phyloP scores from a whole-genome alignment of 2,888 invertebrate species.

The Torymus aiolomorphi region DNA sequence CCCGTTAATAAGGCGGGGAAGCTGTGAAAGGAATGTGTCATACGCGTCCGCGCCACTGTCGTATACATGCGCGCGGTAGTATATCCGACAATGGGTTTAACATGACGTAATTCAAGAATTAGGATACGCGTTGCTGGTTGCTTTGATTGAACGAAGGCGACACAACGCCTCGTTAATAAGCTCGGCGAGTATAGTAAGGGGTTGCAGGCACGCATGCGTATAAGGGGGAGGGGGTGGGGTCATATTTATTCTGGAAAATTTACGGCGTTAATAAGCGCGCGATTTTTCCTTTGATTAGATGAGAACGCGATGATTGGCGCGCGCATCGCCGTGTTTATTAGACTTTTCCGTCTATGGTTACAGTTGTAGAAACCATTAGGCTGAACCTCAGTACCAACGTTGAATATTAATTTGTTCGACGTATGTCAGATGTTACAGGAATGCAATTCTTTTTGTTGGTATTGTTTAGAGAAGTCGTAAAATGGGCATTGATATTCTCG shows the following conservation, averaged over 20 bases:
- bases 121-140: conserved; percentile 31
- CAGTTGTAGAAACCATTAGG: background rate
- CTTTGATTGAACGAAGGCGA: conserved; percentile 13
- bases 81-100: conserved; percentile 24
- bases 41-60: conserved; percentile 1
- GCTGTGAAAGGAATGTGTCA: conserved; percentile 26
- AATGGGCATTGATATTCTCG: no score
- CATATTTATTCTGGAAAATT: conserved; percentile 30
- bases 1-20: conserved; percentile 19
- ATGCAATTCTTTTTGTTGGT: no score
- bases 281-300: conserved; percentile 12
- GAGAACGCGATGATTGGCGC: conserved; percentile 3
- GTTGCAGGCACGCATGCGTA: background rate
- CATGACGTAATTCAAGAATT: conserved; percentile 50
- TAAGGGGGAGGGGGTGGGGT: background rate
- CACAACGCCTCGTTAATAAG: background rate
- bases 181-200: conserved; percentile 11
- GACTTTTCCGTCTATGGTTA: background rate
- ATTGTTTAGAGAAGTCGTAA: no score
- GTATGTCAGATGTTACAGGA: background rate
- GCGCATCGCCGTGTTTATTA: background rate
- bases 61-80: background rate
- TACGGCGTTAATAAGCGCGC: conserved; percentile 17
- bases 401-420: background rate
- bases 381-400: background rate